Base-by-base conservation (phyloP, 2,797 vertebrate genomes). In the Anolis apletophallus region DNA sequence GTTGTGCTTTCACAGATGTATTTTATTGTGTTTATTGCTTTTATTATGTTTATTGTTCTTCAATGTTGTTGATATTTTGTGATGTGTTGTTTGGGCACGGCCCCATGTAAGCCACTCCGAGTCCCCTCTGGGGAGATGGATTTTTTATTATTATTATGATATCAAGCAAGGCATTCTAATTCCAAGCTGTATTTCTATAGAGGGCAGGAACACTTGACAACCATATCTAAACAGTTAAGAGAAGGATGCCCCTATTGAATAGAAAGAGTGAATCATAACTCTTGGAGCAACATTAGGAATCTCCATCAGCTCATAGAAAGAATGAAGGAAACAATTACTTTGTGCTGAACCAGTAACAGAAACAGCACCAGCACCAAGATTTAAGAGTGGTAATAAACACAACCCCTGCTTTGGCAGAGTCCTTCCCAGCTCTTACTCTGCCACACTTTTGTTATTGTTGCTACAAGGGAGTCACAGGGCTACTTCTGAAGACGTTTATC, bases 401-500 rank as follows among this genome's bases (percentile, higher is more conserved):
- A 69, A 71, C 23, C 32, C 29, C 12, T 23, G 0, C 0, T 50
- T 57, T 57, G 79, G 90, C 82, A 83, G 78, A 87, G 83, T 5
- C 11, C 36, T 69, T 82, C 52, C 46, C 61, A 57, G 50, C 14
- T 50, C 32, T 78, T 46, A 76, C 4, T 50, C 16, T 73, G 54
- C 19, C 19, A 50, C 34, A 36, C 26, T 61, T 32, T 67, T 84
- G 59, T 54, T 86, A 74, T 40, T 86, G 68, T 55, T 75, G 7
- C 10, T 74, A 50, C 14, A n/a, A 6, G 52, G 80, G 52, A 14
- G 69, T 55, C 11, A 55, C 29, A 55, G 40, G 40, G 34, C 57
- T 87, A 68, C 80, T 68, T 29, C 36, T 87, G 50, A 16, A 26
- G 79, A 59, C 68, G 76, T 64, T 46, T 36, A 87, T 5, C 4